phyloP scores from a whole-genome alignment of 2,888 invertebrate species.

The Platycnemis pennipes region DNA sequence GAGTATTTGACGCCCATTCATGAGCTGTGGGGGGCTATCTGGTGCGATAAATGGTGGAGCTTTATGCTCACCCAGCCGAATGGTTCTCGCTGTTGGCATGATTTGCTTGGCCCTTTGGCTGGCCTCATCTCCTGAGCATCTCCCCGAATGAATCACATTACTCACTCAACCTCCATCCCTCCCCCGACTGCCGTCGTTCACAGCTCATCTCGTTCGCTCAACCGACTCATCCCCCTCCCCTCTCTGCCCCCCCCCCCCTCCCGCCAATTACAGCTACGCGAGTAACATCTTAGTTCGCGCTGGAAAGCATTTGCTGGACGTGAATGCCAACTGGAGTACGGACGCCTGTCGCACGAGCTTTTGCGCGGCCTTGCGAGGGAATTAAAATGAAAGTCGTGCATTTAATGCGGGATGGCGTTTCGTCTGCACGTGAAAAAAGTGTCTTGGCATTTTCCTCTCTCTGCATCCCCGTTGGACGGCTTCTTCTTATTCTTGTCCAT shows the following conservation, averaged over 20 bases:
- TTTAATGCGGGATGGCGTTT: not conserved
- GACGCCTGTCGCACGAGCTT: not conserved
- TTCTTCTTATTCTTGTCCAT: too few species aligned
- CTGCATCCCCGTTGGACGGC: too few species aligned
- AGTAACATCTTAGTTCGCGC: not conserved
- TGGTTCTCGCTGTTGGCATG: not conserved
- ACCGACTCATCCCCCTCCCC: too few species aligned
- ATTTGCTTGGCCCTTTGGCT: not conserved
- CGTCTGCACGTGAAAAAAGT: not conserved
- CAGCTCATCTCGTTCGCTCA: too few species aligned
- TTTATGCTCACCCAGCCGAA: too few species aligned
- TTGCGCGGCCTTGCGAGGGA: not conserved
- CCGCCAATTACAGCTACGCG: not conserved
- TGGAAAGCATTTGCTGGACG: not conserved
- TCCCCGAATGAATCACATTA: not conserved
- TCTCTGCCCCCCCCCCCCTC: not conserved
- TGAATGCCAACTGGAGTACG: not conserved
- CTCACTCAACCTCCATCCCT: not conserved
- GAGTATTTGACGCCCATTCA: too few species aligned
- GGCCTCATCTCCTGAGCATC: not conserved
- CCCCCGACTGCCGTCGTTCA: too few species aligned
- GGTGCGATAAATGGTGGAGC: too few species aligned
- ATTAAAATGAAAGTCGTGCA: not conserved
- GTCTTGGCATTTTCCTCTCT: too few species aligned
- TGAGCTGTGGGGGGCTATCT: too few species aligned